Evolutionary conservation across 2,797 vertebrate genomes (phyloP), one percentile per base, ranked within the genome.

Genomic region (Taeniopygia guttata): DNA sequence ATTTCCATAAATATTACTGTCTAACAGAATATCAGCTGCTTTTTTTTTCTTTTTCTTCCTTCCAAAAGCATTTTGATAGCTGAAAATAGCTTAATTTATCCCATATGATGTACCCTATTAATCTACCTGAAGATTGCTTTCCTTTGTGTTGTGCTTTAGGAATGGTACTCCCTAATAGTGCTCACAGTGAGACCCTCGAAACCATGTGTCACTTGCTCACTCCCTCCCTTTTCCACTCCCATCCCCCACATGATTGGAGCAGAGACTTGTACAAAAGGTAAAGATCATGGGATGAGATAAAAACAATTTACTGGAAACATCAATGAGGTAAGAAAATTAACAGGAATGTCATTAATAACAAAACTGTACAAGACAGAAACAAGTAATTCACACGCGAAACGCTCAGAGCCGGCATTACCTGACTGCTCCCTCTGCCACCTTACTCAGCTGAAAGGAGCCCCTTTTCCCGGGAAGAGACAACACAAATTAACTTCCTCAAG

Each of bases 201-300:
- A n/a, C 6, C 20, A 21, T 0, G 1, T 16, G 13, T 4, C 22
- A 20, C 59, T 21, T n/a, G 6, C n/a, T 29, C 22, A 9, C 18
- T 32, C 15, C 5, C 22, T 49, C 15, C 5, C 13, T 43, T 55
- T 42, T 22, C 23, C 13, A 23, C 9, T 13, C 23, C 5, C 32
- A 56, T 5, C 11, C 13, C 27, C 7, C 23, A 38, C 0, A 27
- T 17, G 32, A 64, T 3, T 58, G 45, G n/a, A 79, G n/a, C 16
- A 72, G n/a, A 66, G 52, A 51, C n/a, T 29, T n/a, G 20, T 7
- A 38, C n/a, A 38, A 51, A 58, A 58, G 27, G 19, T 25, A 29
- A 58, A 64, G 51, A n/a, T 25, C 45, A 43, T 5, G 22, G 27
- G 11, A 1, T 45, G 51, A 79, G 29, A 51, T 26, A 51, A 43